Percentiles rank a stretch among this genome's conserved stretches.
phyloP scores from a whole-genome alignment of 2,797 vertebrate genomes.

The Danio albolineatus region DNA sequence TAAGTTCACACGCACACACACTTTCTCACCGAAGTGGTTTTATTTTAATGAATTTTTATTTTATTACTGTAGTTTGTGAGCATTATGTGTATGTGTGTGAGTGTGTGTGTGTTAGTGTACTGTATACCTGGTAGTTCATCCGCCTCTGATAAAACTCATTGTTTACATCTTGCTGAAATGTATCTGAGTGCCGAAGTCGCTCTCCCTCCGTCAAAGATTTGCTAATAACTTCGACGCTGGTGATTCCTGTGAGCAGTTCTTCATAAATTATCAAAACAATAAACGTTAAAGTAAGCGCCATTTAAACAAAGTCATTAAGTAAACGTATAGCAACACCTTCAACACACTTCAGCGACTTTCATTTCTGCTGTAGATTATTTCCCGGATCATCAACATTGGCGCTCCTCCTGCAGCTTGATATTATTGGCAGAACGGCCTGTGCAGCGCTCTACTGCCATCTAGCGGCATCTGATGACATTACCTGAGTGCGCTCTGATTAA shows the following conservation, averaged over 20 bases:
- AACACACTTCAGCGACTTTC: neutral
- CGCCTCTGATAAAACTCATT: neutral
- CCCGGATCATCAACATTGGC: neutral
- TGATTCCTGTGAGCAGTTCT: slow-evolving; percentile 7
- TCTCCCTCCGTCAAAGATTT: neutral
- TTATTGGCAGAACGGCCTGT: too few relatives aligned
- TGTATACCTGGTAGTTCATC: slow-evolving; percentile 37
- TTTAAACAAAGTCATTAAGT: neutral
- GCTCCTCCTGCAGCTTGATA: neutral
- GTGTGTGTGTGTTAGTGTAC: too few relatives aligned
- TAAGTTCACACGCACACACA: too few relatives aligned
- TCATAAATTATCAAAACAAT: neutral
- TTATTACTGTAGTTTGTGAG: too few relatives aligned
- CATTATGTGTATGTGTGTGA: too few relatives aligned
- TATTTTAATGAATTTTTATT: too few relatives aligned
- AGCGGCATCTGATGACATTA: neutral
- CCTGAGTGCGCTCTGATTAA: neutral
- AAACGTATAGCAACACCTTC: neutral
- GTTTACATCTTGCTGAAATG: neutral
- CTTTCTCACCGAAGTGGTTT: too few relatives aligned
- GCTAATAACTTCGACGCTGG: neutral
- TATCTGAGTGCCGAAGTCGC: neutral
- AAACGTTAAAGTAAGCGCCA: slow-evolving; percentile 11
- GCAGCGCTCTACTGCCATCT: slow-evolving; percentile 9
- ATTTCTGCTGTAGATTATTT: neutral